Percentiles rank a stretch among this genome's conserved stretches.
phyloP scores from a whole-genome alignment of 2,797 vertebrate species.

The Heliangelus exortis region DNA sequence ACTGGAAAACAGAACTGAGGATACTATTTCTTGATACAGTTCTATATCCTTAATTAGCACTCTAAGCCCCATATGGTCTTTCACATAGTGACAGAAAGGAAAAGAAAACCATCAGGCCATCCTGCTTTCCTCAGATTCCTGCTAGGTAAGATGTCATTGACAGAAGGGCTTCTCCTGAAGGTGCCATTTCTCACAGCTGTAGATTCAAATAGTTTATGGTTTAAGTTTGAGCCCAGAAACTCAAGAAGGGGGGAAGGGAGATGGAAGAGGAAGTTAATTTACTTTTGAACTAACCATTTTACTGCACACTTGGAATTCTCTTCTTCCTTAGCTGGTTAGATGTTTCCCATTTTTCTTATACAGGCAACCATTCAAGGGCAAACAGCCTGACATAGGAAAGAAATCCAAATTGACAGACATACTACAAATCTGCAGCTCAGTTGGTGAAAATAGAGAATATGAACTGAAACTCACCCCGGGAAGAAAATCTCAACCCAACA shows the following conservation, averaged over 20 bases:
- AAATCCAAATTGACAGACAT: slow-evolving; percentile 55
- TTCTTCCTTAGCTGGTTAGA: slow-evolving; percentile 34
- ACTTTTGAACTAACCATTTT: not conserved
- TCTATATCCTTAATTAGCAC: not conserved
- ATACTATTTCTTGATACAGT: not conserved
- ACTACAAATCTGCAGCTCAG: slow-evolving; percentile 67
- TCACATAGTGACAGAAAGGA: not conserved
- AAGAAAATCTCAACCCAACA: slow-evolving; percentile 58
- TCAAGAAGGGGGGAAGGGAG: not conserved
- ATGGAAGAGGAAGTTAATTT: not conserved
- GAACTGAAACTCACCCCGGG: slow-evolving; percentile 51
- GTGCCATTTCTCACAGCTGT: slow-evolving; percentile 8
- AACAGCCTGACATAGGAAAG: slow-evolving; percentile 40
- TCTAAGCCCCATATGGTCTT: not conserved
- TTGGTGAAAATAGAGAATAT: slow-evolving; percentile 53
- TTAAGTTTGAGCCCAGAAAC: not conserved
- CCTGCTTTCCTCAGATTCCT: not conserved
- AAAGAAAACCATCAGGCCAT: not conserved
- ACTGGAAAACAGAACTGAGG: not conserved
- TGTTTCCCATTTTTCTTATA: slow-evolving; percentile 45
- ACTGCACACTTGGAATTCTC: slow-evolving; percentile 26
- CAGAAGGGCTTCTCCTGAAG: slow-evolving; percentile 20
- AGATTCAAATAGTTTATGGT: not conserved
- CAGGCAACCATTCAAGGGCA: slow-evolving; percentile 71
- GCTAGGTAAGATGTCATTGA: not conserved